Evolutionary conservation across 1,140 invertebrate genomes (phyloP), one percentile per base, ranked within the genome.

Genomic region (Ceratina calcarata): DNA sequence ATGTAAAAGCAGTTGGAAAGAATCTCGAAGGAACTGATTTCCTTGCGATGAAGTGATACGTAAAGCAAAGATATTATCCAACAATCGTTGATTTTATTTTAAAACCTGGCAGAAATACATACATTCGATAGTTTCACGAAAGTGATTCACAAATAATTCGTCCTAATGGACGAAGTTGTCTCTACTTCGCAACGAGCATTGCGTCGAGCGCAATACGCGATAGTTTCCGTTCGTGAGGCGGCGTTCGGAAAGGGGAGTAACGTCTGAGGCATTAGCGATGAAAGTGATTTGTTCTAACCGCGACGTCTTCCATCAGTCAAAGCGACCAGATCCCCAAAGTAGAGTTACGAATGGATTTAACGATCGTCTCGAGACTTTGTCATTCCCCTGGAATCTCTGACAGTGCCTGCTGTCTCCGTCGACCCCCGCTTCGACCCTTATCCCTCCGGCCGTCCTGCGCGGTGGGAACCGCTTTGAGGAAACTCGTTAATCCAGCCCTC

Each of bases 401-500:
- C 80, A 73, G 71, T 85, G 53, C 58, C 78, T 73, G 22, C n/a
- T 10, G 64, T 18, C 69, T 49, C 65, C 72, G 18, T 66, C 13
- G 6, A 13, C 55, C 16, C 55, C 58, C 62, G 45, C 16, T 49
- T 58, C 62, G 45, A 37, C 73, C n/a, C 62, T 60, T 15, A 55
- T 55, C 20, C 55, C 32, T n/a, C 45, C 32, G 37, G 37, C 37
- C 37, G 37, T 45, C 37, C 37, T 45, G 10, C 37, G 15, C 68
- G 65, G 68, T 64, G 62, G 72, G 66, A 74, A 82, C 69, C 80
- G 83, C 83, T 86, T 86, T 86, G 83, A 85, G 80, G 85, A 85
- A 86, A 86, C 80, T 86, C 83, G 83, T 86, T 86, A 86, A 85
- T 86, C 80, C 80, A 85, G 69, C 84, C 72, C 84, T 80, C 80